Evolutionary conservation across 1,140 invertebrate genomes (phyloP), one percentile per base, ranked within the genome.

Genomic region (Drosophila ficusphila): DNA sequence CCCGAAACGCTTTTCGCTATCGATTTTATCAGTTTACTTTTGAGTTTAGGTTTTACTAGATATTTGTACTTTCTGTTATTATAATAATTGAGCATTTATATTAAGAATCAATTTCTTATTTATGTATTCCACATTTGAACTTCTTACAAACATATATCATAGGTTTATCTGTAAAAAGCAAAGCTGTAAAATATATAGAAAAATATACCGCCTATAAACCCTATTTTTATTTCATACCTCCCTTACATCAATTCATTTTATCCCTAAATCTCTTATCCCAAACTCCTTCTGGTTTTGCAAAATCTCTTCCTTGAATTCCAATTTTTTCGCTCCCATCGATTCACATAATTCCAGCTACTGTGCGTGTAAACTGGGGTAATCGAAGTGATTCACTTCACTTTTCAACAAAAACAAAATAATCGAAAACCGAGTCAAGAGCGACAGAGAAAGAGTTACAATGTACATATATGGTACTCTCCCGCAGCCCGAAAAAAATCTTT

Each of bases 351-450:
- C 29, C 47, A 39, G 78, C 78, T 81, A 76, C 77, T 82, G 77
- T 76, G 60, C 73, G 73, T 75, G 34, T 65, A 52, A 33, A 64
- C 34, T 19, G 27, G 61, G 62, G 44, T 58, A 65, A 71, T 67
- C 64, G 60, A 83, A 78, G 47, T 83, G 79, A 83, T 70, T 83
- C 79, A 83, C 79, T 83, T 83, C 79, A 83, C 79, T 83, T 83
- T 83, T 83, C 49, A 83, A 42, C 44, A 71, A 34, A 33, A 68
- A 57, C 29, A 69, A 65, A 67, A 51, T 36, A 38, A 14, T 38
- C 19, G 29, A 61, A 76, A 79, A 78, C 19, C 61, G 57, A 78
- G 69, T 78, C 74, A 78, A 78, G 69, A 83, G 46, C 41, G 41
- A 23, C 41, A 14, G 41, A 14, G 21, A 44, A 25, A 14, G 41